Evolutionary conservation across 2,888 invertebrate species (phyloP), one percentile per base, ranked within the genome.

Genomic region (Epinotia demarniana): DNA sequence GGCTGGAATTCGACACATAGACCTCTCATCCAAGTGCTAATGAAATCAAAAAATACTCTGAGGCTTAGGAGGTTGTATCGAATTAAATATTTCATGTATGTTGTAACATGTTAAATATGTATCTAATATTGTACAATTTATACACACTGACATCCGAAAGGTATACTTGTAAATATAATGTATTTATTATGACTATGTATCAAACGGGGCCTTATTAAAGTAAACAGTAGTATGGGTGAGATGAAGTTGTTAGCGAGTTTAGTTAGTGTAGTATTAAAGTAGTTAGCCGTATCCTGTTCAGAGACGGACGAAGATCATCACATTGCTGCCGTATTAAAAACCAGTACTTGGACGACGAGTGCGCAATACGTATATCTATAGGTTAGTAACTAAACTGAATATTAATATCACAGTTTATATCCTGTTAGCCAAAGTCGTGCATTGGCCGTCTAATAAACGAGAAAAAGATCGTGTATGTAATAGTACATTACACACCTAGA

Each of bases 241-340:
- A 53, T 71, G 71, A 72, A 67, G 67, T 66, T 71, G 61, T 75
- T 66, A 61, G 73, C 64, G 23, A 58, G 27, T 61, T 75, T 75
- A 75, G 75, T 72, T 75, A 75, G 75, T 55, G 71, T 75, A 75
- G 75, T 16, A 16, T 73, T 75, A 62, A 71, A 61, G 75, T 75
- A 75, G 75, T 57, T 57, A 74, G 69, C 46, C 62, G 63, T 53
- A 43, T 60, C 64, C 53, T 49, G 75, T 16, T 75, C 70, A 55
- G 75, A 60, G 58, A 49, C 23, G 11, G 12, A 16, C 19, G 68
- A 33, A 67, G 33, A 55, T 23, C 12, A 39, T 5, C n/a, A 11
- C 18, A 62, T 57, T 57, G 53, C n/a, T 53, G 8, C n/a, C 13
- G 53, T 53, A 16, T 53, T n/a, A 53, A 53, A 57, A 12, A 19